Evolutionary conservation across 2,113 vertebrate species (phyloP).

Genomic region (Capreolus pygargus): DNA sequence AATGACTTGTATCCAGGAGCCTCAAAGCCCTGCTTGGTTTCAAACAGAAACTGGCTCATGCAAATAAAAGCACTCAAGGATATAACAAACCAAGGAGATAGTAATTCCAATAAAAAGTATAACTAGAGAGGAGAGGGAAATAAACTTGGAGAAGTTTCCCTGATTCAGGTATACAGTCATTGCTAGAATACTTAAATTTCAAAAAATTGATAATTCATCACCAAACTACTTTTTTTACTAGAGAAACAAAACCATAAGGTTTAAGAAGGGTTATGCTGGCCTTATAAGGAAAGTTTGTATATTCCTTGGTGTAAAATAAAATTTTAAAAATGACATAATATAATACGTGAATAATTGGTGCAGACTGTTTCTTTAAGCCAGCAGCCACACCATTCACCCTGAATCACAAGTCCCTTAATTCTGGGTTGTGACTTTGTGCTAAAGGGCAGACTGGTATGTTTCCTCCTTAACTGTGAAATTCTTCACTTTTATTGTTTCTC

Average conservation of each 20-base stretch:
- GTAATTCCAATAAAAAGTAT: background rate
- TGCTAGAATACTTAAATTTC: background rate
- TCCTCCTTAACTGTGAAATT: slow-evolving; percentile 59
- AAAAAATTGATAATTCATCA: background rate
- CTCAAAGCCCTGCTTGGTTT: background rate
- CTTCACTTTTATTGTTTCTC: slow-evolving; percentile 71
- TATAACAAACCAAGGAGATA: background rate
- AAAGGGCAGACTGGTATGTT: slow-evolving; percentile 47
- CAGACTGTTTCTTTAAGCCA: slow-evolving; percentile 4
- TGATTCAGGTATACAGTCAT: background rate
- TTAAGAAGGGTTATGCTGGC: background rate
- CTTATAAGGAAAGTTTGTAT: background rate
- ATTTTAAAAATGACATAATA: background rate
- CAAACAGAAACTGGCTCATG: background rate
- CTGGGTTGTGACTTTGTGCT: slow-evolving; percentile 56
- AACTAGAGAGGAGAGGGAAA: background rate
- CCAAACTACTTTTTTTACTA: background rate
- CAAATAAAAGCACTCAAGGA: background rate
- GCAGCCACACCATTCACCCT: background rate
- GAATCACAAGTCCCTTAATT: slow-evolving; percentile 46
- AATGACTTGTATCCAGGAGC: background rate
- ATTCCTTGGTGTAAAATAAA: background rate
- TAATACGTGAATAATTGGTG: background rate
- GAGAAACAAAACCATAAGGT: background rate
- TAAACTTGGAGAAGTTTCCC: background rate